phyloP scores from a whole-genome alignment of 2,888 invertebrate species.

The Stomorhina lunata region DNA sequence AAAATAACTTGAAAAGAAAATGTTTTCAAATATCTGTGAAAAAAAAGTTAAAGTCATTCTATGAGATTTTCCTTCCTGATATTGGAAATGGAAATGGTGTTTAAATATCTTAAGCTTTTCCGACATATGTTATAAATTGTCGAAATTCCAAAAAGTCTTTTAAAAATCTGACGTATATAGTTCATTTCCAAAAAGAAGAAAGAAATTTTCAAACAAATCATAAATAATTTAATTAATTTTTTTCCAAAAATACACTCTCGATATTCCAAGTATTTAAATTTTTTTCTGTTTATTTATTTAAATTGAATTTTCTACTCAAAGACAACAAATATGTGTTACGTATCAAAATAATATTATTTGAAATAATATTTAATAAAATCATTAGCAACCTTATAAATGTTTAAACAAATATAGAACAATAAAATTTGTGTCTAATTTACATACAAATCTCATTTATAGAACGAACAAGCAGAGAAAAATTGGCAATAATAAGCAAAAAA shows the following conservation, averaged over 20 bases:
- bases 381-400: constrained; percentile 6
- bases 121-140: no score
- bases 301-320: background rate
- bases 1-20: no score
- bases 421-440: background rate
- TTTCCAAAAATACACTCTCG: background rate
- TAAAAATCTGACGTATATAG: background rate
- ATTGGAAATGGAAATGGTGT: no score
- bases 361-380: constrained; percentile 9
- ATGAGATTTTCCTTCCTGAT: no score
- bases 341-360: background rate
- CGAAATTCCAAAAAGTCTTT: no score
- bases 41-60: no score
- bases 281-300: constrained; percentile 8
- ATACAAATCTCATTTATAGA: background rate
- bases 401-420: background rate
- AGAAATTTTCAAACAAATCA: no score
- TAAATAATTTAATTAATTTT: background rate
- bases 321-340: background rate
- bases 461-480: background rate
- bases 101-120: no score
- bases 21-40: no score
- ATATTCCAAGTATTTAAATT: background rate
- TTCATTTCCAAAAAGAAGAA: background rate
- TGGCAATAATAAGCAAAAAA: background rate